Evolutionary conservation across 2,113 vertebrate species (phyloP), one percentile per base, ranked within the genome.

Genomic region (Perca schrenkii): DNA sequence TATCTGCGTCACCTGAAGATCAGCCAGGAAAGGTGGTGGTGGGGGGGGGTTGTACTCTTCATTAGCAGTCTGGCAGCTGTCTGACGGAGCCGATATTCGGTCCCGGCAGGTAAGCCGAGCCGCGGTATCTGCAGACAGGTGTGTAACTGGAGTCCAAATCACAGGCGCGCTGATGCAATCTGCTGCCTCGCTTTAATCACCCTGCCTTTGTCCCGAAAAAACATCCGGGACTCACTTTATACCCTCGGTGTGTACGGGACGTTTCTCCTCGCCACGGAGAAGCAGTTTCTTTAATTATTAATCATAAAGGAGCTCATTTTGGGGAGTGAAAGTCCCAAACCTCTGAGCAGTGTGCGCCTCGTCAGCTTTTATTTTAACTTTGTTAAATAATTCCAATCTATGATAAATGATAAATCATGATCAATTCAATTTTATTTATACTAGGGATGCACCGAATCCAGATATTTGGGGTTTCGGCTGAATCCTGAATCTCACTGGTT

Each of bases 131-230:
- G 85, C 81, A 84, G 88, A 86, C 87, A 49, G 86, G 86, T 86
- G 87, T 84, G 90, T 90, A 93, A 92, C 89, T 68, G 80, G 76
- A 91, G 85, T 86, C 81, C 74, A 66, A 85, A 86, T 85, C 77
- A 62, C 82, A 50, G 82, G 74, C 75, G 28, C 62, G 0, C 74
- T 14, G 49, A 84, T 74, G 70, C 19, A 65, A 73, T 65, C 78
- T 6, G 25, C 68, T 34, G 34, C 34, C 68, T 49, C 36, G 57
- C 40, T 70, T 69, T 74, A 53, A 52, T 80, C 71, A 70, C 58
- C 0, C 66, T 49, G 60, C 71, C 50, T 74, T 36, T 58, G 64
- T 57, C 46, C 52, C 57, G 14, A 8, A 5, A 74, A 25, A 74
- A 25, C 22, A 34, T 43, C 8, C 57, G 12, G 53, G 58, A 75